Evolutionary conservation across 2,888 invertebrate species (phyloP).

Genomic region (Sminthurides aquaticus): DNA sequence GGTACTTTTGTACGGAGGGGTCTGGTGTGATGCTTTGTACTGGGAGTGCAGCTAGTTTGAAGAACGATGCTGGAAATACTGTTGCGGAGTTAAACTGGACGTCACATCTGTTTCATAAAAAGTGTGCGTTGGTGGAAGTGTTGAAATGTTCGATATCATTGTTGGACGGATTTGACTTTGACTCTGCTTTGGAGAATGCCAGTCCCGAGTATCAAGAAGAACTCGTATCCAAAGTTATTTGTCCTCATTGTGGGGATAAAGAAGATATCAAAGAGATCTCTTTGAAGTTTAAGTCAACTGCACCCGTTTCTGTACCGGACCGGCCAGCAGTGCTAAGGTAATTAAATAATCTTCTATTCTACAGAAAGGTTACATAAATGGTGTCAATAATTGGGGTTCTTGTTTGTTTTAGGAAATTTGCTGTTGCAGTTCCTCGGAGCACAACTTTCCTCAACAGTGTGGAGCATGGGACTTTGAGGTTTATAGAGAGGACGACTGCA

Average conservation of each 20-base stretch:
- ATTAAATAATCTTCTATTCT: too few species aligned
- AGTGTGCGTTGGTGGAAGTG: constrained; percentile 10
- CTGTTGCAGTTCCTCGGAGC: neutral
- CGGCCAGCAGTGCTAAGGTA: constrained; percentile 10
- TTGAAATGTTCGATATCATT: neutral
- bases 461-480: constrained; percentile 10
- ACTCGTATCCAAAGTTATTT: constrained; percentile 10
- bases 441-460: neutral
- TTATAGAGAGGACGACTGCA: constrained; percentile 15
- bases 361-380: too few species aligned
- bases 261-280: constrained; percentile 23
- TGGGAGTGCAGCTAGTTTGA: constrained; percentile 3
- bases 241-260: constrained; percentile 19
- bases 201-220: constrained; percentile 6
- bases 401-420: constrained; percentile 10
- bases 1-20: constrained; percentile 19
- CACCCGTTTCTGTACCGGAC: constrained; percentile 15
- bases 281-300: constrained; percentile 8
- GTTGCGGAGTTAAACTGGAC: constrained; percentile 11
- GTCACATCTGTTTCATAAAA: constrained; percentile 21
- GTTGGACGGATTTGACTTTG: neutral
- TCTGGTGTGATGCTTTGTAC: constrained; percentile 19
- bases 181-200: neutral
- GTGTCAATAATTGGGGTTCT: neutral
- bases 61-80: neutral